Conservation (phyloP, 2,113 vertebrate species). For the Sphyrna mokarran region DNA sequence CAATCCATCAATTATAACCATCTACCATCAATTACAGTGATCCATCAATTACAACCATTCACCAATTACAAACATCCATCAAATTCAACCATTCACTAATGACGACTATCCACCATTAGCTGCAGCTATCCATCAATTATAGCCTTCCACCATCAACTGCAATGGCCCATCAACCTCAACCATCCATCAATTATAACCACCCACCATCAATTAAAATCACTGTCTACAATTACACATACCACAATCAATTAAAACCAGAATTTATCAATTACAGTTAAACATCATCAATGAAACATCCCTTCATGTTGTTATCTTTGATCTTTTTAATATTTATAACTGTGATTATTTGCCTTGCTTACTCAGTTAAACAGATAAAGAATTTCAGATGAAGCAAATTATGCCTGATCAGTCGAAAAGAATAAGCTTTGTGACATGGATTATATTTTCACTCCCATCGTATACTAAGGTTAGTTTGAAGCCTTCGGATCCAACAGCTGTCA, state of each 20-base stretch:
- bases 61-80: neutral
- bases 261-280: conserved; percentile 8
- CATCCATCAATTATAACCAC: neutral
- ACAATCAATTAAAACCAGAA: neutral
- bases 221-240: neutral
- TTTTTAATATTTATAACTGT: neutral
- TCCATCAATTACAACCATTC: neutral
- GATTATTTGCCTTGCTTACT: neutral
- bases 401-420: neutral
- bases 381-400: neutral
- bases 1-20: neutral
- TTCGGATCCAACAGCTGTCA: neutral
- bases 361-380: neutral
- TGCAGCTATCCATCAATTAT: neutral
- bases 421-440: neutral
- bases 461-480: neutral
- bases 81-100: neutral
- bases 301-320: neutral
- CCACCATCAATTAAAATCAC: neutral
- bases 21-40: neutral
- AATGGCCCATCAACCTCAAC: neutral
- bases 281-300: neutral
- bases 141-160: neutral
- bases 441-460: neutral
- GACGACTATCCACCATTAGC: neutral